These are phyloP conservation scores for Lepidurus arcticus DNA, from an alignment of 1,140 invertebrate genomes.

Conservation along the genomic window DNA sequence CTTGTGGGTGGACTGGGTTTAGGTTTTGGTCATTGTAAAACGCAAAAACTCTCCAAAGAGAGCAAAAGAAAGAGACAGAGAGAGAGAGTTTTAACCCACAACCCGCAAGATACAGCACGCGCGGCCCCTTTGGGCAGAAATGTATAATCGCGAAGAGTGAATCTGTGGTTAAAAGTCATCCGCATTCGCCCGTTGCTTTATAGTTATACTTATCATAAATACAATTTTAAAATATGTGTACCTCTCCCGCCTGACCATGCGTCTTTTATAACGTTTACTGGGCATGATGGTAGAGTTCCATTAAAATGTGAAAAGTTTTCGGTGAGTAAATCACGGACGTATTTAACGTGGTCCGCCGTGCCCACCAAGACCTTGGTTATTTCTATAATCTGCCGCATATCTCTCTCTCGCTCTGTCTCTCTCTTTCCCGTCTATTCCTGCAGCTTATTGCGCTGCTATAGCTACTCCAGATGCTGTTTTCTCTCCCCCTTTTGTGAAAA, in stretches of 20 bases:
- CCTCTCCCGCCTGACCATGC: not conserved
- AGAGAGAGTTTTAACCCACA: too few relatives aligned
- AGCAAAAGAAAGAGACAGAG: too few relatives aligned
- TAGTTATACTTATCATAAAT: too few relatives aligned
- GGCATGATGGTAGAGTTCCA: not conserved
- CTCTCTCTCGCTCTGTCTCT: not conserved
- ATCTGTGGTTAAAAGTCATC: too few relatives aligned
- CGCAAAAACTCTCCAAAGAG: too few relatives aligned
- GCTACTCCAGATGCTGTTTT: slow-evolving; percentile 14
- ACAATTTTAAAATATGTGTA: not conserved
- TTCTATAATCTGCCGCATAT: not conserved
- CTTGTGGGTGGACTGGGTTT: too few relatives aligned
- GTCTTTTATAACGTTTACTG: not conserved
- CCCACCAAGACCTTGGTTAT: not conserved
- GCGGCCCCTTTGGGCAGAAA: slow-evolving; percentile 3
- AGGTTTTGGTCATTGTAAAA: too few relatives aligned
- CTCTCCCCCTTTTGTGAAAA: not conserved
- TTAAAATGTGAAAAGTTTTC: not conserved
- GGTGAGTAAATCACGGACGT: not conserved
- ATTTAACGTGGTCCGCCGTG: not conserved
- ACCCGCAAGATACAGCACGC: not conserved
- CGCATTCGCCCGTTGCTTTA: too few relatives aligned
- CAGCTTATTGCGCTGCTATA: not conserved
- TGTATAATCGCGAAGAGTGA: not conserved
- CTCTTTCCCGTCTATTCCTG: not conserved